Evolutionary conservation across 1,140 invertebrate species (phyloP).

Genomic region (Augochlora pura): DNA sequence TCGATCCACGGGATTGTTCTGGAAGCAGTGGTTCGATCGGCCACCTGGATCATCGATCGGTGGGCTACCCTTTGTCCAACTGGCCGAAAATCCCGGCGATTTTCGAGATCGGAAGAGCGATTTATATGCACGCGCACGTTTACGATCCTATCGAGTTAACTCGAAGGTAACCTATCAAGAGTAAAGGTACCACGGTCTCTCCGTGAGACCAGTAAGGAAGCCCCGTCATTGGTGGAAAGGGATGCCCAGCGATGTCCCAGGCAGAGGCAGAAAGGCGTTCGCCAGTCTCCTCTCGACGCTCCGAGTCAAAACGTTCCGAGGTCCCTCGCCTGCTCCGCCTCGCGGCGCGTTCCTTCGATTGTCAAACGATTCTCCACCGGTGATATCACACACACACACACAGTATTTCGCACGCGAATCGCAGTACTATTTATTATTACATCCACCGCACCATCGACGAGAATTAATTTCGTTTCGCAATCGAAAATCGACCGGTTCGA

Average conservation of each 20-base stretch:
- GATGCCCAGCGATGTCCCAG: constrained; percentile 62
- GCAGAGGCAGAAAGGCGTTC: constrained; percentile 59
- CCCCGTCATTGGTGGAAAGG: constrained; percentile 63
- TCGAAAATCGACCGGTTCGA: too few relatives aligned
- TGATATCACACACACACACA: too few relatives aligned
- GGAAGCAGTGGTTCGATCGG: too few relatives aligned
- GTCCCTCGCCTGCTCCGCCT: constrained; percentile 21
- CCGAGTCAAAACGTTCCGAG: constrained; percentile 61
- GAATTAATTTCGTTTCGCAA: too few relatives aligned
- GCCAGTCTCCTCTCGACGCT: constrained; percentile 67
- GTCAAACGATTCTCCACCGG: neutral
- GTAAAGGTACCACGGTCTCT: constrained; percentile 56
- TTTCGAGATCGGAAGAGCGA: constrained; percentile 32
- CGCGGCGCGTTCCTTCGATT: neutral
- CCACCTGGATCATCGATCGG: neutral
- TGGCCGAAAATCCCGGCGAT: constrained; percentile 26
- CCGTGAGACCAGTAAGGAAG: constrained; percentile 62
- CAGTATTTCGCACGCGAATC: too few relatives aligned
- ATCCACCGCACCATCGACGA: too few relatives aligned
- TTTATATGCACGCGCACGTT: constrained; percentile 57
- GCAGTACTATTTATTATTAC: too few relatives aligned
- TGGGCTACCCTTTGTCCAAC: neutral
- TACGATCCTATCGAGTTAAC: constrained; percentile 63
- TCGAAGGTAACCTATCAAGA: constrained; percentile 64
- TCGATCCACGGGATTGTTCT: too few relatives aligned